These are phyloP conservation scores for Drosophila arawakana DNA, from an alignment of 1,140 invertebrate species.

Conservation along the genomic window DNA sequence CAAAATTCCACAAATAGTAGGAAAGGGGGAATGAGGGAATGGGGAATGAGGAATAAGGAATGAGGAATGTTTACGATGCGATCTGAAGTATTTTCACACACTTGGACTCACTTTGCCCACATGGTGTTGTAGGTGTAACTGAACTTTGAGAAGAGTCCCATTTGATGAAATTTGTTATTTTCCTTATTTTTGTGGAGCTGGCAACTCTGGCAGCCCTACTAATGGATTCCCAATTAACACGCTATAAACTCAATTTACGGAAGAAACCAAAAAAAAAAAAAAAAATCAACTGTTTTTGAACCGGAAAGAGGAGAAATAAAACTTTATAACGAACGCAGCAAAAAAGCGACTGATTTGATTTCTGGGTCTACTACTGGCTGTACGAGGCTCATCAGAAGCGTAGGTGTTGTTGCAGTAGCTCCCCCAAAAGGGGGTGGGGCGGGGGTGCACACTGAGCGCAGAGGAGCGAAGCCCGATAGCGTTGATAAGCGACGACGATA, in stretches of 20 bases:
- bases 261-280: slow-evolving; percentile 5
- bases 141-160: slow-evolving; percentile 75
- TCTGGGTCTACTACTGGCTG: slow-evolving; percentile 15
- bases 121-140: slow-evolving; percentile 66
- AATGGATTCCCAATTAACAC: slow-evolving; percentile 70
- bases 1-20: slow-evolving; percentile 8
- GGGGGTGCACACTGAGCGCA: neutral
- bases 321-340: slow-evolving; percentile 18
- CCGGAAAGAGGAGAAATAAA: slow-evolving; percentile 11
- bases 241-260: slow-evolving; percentile 29
- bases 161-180: slow-evolving; percentile 18
- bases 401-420: slow-evolving; percentile 33
- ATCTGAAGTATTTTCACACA: neutral
- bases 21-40: too few relatives aligned
- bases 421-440: neutral
- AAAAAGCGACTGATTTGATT: slow-evolving; percentile 46
- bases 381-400: slow-evolving; percentile 13
- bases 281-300: neutral
- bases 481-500: slow-evolving; percentile 41
- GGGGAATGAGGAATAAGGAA: too few relatives aligned
- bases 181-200: neutral
- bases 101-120: slow-evolving; percentile 66
- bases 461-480: slow-evolving; percentile 41
- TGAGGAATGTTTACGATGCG: neutral
- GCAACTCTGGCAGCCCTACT: slow-evolving; percentile 15